Base-by-base conservation (phyloP, 2,888 invertebrate species). In the Agonopterix subpropinquella region DNA sequence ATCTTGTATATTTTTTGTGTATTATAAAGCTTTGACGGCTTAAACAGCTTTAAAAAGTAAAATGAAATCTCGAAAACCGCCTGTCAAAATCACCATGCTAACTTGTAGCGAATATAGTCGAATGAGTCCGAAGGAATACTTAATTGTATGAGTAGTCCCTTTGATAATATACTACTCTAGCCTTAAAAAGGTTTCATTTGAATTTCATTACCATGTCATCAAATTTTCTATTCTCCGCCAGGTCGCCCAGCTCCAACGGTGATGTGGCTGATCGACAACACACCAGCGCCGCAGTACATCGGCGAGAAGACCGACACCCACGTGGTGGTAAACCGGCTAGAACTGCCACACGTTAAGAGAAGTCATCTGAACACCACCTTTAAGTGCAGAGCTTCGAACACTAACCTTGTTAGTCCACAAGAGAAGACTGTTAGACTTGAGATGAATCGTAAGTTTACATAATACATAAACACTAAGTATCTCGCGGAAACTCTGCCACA, bases 351-450 rank as follows among this genome's bases (percentile, higher is more conserved):
- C 57, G 90, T 96, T 49, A 92, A 91, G 58, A 89, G 96, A 58
- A 92, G 91, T 53, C 93, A 96, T 62, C 90, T 96, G 51, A 96
- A 96, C 79, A 94, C 95, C 41, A 95, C 95, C 36, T 96, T 94
- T 88, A 95, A 94, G 77, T 96, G 96, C 74, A 93, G 95, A 77
- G 96, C 96, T 9, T 92, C 94, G 51, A 96, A 96, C 76, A 96
- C 96, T 43, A 94, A 96, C 77, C 91, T 96, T 53, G 95, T 94
- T 75, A 92, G 93, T 71, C 95, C 96, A 1, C 91, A 93, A 50
- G 95, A 96, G 78, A 93, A 94, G 74, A 93, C 92, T 57, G 94
- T 96, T 61, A 91, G 94, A 63, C 90, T 96, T 64, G 96, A 96
- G 77, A 92, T 96, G 90, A 91, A 95, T 72, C 85, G 96, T 96